Conservation (phyloP, 2,797 vertebrate species). For the Dromococcyx pavoninus region DNA sequence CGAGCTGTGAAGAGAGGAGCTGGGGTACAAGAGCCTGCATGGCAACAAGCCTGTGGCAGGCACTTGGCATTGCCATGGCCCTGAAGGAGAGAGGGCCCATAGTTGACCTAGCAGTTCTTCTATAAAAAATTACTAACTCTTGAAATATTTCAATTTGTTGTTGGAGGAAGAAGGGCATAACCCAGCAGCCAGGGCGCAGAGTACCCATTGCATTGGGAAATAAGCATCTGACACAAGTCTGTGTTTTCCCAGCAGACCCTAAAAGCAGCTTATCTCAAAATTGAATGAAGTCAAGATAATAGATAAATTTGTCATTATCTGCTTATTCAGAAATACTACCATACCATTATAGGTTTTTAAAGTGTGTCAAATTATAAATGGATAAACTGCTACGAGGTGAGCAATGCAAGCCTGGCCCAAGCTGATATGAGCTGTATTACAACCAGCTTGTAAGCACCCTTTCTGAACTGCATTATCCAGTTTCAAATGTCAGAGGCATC, state of each 20-base stretch:
- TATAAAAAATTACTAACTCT: not conserved
- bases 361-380: not conserved
- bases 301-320: not conserved
- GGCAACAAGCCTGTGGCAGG: not conserved
- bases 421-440: not conserved
- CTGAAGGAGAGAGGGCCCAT: not conserved
- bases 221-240: not conserved
- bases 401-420: not conserved
- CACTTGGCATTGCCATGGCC: fast-evolving
- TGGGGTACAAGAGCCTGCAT: too few species aligned
- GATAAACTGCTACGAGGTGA: not conserved
- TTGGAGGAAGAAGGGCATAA: not conserved
- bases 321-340: not conserved
- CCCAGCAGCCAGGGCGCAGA: not conserved
- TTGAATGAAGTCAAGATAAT: not conserved
- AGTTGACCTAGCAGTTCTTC: not conserved
- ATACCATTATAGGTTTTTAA: not conserved
- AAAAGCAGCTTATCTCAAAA: not conserved
- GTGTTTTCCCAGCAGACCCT: not conserved
- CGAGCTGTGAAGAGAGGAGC: not conserved
- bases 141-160: not conserved
- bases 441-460: not conserved
- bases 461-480: not conserved
- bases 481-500: not conserved
- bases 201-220: not conserved